Evolutionary conservation across 2,888 invertebrate genomes (phyloP).

Genomic region (Trichogramma dendrolimi): DNA sequence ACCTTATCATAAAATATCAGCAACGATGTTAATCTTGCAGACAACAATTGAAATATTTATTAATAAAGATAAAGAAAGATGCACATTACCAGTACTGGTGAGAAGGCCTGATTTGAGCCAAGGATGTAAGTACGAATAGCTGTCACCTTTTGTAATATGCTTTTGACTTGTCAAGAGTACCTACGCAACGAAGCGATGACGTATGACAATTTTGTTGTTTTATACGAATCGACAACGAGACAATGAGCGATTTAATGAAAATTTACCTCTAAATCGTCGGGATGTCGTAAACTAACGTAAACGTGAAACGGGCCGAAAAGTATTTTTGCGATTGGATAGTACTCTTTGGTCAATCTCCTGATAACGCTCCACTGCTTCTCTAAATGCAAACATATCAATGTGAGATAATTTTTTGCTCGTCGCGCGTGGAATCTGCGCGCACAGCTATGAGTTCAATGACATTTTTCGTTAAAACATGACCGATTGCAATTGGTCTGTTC

Average conservation of each 20-base stretch:
- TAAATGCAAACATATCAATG: constrained; percentile 16
- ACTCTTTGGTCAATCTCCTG: constrained; percentile 28
- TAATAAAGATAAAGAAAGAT: not conserved
- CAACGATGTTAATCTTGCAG: not conserved
- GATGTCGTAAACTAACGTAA: constrained; percentile 37
- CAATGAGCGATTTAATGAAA: not conserved
- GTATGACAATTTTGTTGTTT: too few species aligned
- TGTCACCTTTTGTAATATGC: constrained; percentile 15
- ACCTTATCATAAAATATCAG: constrained; percentile 4
- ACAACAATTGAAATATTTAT: not conserved
- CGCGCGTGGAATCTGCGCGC: too few species aligned
- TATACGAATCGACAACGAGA: too few species aligned
- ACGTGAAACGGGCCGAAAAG: constrained; percentile 28
- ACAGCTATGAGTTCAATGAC: too few species aligned
- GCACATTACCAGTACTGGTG: constrained; percentile 14
- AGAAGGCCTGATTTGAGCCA: constrained; percentile 26
- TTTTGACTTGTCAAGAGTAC: constrained; percentile 16
- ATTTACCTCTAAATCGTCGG: constrained; percentile 43
- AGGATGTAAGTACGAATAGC: constrained; percentile 12
- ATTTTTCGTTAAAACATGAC: too few species aligned
- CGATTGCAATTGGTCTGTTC: too few species aligned
- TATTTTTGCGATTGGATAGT: constrained; percentile 38
- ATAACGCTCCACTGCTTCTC: constrained; percentile 34
- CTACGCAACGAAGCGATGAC: not conserved
- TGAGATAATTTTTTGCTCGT: not conserved